Evolutionary conservation across 2,888 invertebrate species (phyloP), one percentile per base, ranked within the genome.

Genomic region (Lacanobia oleracea): DNA sequence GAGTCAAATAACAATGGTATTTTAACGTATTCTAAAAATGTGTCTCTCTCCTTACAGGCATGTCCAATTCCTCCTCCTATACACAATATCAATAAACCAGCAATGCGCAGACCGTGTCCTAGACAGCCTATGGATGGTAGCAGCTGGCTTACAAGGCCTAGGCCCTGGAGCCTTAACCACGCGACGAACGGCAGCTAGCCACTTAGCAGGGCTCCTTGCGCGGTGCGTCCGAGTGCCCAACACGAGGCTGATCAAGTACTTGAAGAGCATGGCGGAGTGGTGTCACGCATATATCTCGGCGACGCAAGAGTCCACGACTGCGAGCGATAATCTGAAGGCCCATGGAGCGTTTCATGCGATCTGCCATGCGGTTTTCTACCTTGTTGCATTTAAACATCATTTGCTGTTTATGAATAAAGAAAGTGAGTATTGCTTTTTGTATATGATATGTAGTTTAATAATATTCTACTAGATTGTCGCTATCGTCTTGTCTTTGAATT

Each of bases 351-450:
- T 99, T 94, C 99, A 99, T 91, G 97, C 98, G 1, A 97, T 99
- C 6, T 99, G 99, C 86, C 99, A 99, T 92, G 97, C 98, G 0
- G 96, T 99, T 59, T 99, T 99, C 94, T 99, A 99, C 93, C 96
- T 99, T 21, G 97, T 99, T 75, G 98, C 98, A 0, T 99, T 99
- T 91, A 97, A 99, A 75, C 98, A 98, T 91, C 97, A 97, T 85
- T 98, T 99, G 89, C 96, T 99, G 84, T 97, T 98, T 57, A 96
- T 96, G 71, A 97, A 96, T 85, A 97, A 97, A 90, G 98, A 98
- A 95, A 97, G 99, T 98, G 92, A 97, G 97, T 96, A 78, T 73
- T 45, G 40, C 33, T 43, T 33, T 33, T 33, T 33, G n/a, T n/a
- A n/a, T n/a, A n/a, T n/a, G n/a, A n/a, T n/a, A n/a, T n/a, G n/a